Base-by-base conservation (phyloP, 2,797 vertebrate genomes). In the Coilia nasus region DNA sequence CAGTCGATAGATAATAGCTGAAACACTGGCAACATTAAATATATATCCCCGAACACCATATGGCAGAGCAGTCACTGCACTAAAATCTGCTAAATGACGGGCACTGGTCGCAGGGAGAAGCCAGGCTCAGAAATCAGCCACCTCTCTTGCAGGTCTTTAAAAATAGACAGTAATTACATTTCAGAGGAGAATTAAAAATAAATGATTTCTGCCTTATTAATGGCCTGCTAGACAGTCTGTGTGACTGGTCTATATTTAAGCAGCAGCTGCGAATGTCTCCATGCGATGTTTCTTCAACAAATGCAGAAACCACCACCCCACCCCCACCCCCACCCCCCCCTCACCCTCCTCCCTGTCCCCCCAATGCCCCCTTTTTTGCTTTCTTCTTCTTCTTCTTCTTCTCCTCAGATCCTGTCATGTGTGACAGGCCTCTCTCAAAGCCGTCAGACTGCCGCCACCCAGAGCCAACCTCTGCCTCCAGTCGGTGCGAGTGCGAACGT, bases 121-220 rank as follows among this genome's bases (percentile, higher is more conserved):
- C 84, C 46, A 89, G 83, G 93, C 91, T 93, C 92, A 93, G 91
- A 92, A 93, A 91, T 89, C 89, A 90, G 84, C 44, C 88, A 90
- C 88, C 88, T 89, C 92, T 92, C 89, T 89, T 35, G 17, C 67
- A 84, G 83, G 89, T 91, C 86, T 93, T 86, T 95, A 95, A 96
- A 96, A 96, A 96, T 96, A 96, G 95, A 90, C 88, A 1, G 93
- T 96, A 96, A 96, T 96, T 96, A 96, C 92, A 96, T 95, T 94
- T 94, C 91, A 92, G 94, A 90, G 87, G 91, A 91, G 92, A 95
- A 96, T 96, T 95, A 96, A 96, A 96, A 96, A 96, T 96, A 96
- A 95, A 96, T 96, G 95, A 96, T 96, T 96, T 95, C 93, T 94
- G 90, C 92, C 94, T 96, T 95, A 96, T 96, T 96, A 96, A 95